These are phyloP conservation scores for Rhinatrema bivittatum DNA, from an alignment of 2,797 vertebrate species.

Conservation along the genomic window DNA sequence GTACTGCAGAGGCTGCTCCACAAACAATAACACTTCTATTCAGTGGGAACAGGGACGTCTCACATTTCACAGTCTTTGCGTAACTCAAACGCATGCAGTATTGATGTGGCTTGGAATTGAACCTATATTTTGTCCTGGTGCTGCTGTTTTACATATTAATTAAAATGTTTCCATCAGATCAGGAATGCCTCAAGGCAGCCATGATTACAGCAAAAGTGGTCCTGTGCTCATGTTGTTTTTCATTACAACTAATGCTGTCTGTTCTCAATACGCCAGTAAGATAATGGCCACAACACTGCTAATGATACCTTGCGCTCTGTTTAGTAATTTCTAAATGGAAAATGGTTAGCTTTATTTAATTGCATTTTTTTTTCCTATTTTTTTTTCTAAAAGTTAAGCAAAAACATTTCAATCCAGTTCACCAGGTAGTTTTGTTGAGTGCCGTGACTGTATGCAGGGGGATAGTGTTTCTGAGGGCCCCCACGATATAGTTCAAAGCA, in stretches of 20 bases:
- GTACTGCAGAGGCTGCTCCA: neutral
- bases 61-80: constrained; percentile 13
- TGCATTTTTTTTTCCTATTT: no score
- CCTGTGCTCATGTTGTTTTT: neutral
- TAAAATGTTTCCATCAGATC: constrained; percentile 16
- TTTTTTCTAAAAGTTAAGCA: no score
- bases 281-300: no score
- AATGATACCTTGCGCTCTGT: no score
- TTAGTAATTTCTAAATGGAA: no score
- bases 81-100: neutral
- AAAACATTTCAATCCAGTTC: no score
- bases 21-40: constrained; percentile 17
- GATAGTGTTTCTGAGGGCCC: no score
- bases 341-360: no score
- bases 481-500: no score
- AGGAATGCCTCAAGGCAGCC: neutral
- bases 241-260: neutral
- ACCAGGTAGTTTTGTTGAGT: no score
- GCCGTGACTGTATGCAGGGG: no score
- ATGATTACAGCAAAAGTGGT: neutral
- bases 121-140: constrained; percentile 19
- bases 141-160: constrained; percentile 25
- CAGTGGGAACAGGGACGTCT: constrained; percentile 4
- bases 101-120: constrained; percentile 18
- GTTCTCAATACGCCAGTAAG: neutral